Percentiles rank a stretch among this genome's conserved stretches.
Evolutionary conservation across 2,797 vertebrate genomes (phyloP).

Genomic region (Thalassophryne amazonica): DNA sequence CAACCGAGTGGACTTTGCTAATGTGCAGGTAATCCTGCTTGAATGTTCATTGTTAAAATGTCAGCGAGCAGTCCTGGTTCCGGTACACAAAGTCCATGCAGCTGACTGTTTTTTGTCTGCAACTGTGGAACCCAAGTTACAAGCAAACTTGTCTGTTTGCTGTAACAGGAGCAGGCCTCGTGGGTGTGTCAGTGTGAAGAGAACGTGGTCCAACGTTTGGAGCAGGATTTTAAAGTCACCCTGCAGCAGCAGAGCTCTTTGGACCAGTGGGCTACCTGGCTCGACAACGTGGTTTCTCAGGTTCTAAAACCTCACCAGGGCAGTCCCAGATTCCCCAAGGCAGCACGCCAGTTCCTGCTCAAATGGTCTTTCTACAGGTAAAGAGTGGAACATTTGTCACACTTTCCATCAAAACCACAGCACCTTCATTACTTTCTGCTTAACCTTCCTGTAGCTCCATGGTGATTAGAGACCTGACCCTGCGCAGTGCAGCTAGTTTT

Average conservation of each 20-base stretch:
- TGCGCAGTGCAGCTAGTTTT: constrained; percentile 94
- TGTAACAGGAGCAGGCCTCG: constrained; percentile 92
- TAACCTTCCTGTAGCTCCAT: constrained; percentile 82
- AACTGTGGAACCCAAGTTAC: background rate
- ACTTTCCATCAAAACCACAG: background rate
- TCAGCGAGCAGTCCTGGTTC: background rate
- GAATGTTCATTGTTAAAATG: background rate
- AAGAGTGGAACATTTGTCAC: rapidly evolving
- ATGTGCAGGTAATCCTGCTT: constrained; percentile 86
- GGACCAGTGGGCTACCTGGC: constrained; percentile 97
- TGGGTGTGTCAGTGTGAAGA: constrained; percentile 99
- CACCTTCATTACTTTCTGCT: background rate
- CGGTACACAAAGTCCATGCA: rapidly evolving
- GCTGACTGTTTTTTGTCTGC: background rate
- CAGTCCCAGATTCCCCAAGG: constrained; percentile 91
- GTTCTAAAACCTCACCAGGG: constrained; percentile 93
- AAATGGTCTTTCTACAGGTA: constrained; percentile 99
- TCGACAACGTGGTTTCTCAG: constrained; percentile 92
- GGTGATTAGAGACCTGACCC: constrained; percentile 97
- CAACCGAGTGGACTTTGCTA: constrained; percentile 96
- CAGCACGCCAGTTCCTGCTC: constrained; percentile 94
- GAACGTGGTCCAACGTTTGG: constrained; percentile 91
- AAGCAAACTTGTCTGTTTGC: constrained; percentile 4
- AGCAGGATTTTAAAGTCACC: constrained; percentile 98
- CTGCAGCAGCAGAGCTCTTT: constrained; percentile 97